These are phyloP conservation scores for Gymnoscelis rufifasciata DNA, from an alignment of 2,888 invertebrate genomes.

Conservation along the genomic window DNA sequence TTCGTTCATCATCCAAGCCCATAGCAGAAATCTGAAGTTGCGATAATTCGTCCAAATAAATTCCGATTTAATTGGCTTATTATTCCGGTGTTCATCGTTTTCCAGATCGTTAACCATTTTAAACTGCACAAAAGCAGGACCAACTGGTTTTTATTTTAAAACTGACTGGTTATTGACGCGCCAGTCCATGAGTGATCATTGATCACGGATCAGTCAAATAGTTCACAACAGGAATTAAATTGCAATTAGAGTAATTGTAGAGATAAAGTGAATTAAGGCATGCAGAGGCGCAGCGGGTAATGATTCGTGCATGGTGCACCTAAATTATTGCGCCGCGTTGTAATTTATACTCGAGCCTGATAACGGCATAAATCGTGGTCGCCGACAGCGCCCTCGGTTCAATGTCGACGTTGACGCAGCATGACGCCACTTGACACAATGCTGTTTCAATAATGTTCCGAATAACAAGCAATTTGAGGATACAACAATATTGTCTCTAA, in stretches of 20 bases:
- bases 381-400: constrained; percentile 66
- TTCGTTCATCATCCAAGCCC: constrained; percentile 66
- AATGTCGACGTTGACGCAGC: constrained; percentile 62
- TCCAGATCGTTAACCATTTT: constrained; percentile 17
- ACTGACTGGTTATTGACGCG: constrained; percentile 18
- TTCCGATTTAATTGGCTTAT: constrained; percentile 30
- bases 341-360: constrained; percentile 74
- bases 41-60: constrained; percentile 53
- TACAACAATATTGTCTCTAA: not conserved
- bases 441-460: constrained; percentile 37
- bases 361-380: constrained; percentile 73
- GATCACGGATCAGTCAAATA: constrained; percentile 37
- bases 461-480: constrained; percentile 22
- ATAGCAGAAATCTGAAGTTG: constrained; percentile 54
- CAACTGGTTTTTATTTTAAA: constrained; percentile 11
- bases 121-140: no score
- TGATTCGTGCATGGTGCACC: constrained; percentile 76
- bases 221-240: constrained; percentile 48
- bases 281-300: constrained; percentile 70
- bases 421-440: constrained; percentile 63
- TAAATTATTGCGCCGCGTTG: constrained; percentile 73
- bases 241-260: constrained; percentile 59
- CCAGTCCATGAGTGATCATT: no score
- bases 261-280: constrained; percentile 73
- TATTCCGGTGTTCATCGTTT: constrained; percentile 32